Evolutionary conservation across 2,797 vertebrate species (phyloP).

Genomic region (Macrochelys suwanniensis): DNA sequence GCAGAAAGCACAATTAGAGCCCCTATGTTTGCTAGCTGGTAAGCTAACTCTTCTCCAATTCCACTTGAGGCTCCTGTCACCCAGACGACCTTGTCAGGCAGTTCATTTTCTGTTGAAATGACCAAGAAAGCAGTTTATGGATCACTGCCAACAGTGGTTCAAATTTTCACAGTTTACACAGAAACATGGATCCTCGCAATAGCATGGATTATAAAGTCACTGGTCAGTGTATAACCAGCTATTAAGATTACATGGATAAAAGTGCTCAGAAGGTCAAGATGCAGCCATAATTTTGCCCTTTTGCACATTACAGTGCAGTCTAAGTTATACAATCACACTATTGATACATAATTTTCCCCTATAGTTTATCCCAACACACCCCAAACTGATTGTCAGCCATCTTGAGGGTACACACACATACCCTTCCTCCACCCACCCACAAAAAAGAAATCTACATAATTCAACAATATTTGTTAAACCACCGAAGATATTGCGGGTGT

Average conservation of each 20-base stretch:
- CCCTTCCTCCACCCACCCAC: background rate
- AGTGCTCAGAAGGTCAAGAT: background rate
- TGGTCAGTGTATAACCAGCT: background rate
- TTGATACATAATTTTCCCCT: background rate
- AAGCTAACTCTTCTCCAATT: slow-evolving; percentile 93
- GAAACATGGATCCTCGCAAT: background rate
- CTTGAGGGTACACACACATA: background rate
- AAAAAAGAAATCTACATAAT: background rate
- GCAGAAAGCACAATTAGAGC: slow-evolving; percentile 91
- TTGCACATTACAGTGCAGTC: background rate
- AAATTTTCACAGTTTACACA: background rate
- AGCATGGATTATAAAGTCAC: background rate
- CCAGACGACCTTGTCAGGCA: slow-evolving; percentile 92
- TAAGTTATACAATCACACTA: background rate
- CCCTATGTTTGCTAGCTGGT: slow-evolving; percentile 90
- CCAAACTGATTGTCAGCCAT: background rate
- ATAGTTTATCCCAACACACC: background rate
- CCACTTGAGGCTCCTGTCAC: slow-evolving; percentile 96
- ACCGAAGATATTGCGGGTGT: background rate
- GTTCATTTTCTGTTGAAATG: slow-evolving; percentile 80
- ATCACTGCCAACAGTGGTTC: background rate
- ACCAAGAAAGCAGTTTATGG: slow-evolving; percentile 11
- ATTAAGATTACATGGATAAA: background rate
- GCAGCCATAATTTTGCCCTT: background rate
- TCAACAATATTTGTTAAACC: background rate